A percentile compares a stretch with the other conserved stretches of the same genome.
phyloP scores from a whole-genome alignment of 2,888 invertebrate genomes.

The Drosophila phalerata region DNA sequence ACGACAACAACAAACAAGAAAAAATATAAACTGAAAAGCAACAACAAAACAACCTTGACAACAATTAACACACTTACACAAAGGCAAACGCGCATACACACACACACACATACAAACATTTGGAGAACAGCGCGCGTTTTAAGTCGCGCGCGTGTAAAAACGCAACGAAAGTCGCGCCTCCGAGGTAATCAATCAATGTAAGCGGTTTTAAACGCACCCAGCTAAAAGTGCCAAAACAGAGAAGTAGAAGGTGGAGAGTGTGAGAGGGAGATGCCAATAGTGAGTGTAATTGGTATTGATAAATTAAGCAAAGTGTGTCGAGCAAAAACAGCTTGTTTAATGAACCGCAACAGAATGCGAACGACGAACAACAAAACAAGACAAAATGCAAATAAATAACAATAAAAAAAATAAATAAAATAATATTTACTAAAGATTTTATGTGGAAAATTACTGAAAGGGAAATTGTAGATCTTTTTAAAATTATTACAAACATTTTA shows the following conservation, averaged over 20 bases:
- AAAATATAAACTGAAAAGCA: slow-evolving; percentile 32
- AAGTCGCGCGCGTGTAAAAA: slow-evolving; percentile 63
- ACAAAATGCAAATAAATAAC: not conserved
- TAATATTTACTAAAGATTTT: not conserved
- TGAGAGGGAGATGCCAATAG: not conserved
- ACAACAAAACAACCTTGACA: slow-evolving; percentile 74
- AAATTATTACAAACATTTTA: too few species aligned
- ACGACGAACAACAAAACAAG: not conserved
- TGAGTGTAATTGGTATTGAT: slow-evolving; percentile 71
- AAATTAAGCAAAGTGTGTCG: slow-evolving; percentile 64
- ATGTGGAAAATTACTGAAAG: not conserved
- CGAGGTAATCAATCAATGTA: slow-evolving; percentile 78
- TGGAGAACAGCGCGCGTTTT: slow-evolving; percentile 43
- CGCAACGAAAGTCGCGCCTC: slow-evolving; percentile 72
- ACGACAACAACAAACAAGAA: slow-evolving; percentile 26
- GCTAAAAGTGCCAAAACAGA: not conserved
- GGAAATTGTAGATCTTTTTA: not conserved
- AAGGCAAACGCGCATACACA: slow-evolving; percentile 10
- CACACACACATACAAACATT: slow-evolving; percentile 15
- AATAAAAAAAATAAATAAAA: slow-evolving; percentile 7
- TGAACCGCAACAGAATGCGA: slow-evolving; percentile 45
- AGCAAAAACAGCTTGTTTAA: slow-evolving; percentile 49
- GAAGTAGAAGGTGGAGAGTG: not conserved
- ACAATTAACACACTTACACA: slow-evolving; percentile 69
- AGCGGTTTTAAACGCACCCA: slow-evolving; percentile 59